phyloP scores from a whole-genome alignment of 2,888 invertebrate genomes.

The Anaspis maculata region DNA sequence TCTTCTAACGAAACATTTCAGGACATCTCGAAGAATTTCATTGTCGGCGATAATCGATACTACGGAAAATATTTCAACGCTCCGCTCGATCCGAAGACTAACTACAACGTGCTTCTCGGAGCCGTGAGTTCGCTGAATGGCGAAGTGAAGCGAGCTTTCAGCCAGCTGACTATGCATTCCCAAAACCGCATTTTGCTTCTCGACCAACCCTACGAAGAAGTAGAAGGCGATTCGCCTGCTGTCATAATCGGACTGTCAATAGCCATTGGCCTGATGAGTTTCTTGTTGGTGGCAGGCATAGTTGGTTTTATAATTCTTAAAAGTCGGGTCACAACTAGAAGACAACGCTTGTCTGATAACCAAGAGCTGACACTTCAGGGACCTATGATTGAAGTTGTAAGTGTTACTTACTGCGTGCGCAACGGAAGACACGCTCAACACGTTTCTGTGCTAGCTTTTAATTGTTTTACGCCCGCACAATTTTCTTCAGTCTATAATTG shows the following conservation, averaged over 20 bases:
- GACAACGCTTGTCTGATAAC: constrained; percentile 47
- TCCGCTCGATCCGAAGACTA: constrained; percentile 54
- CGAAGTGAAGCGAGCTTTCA: constrained; percentile 57
- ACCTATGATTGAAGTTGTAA: constrained; percentile 64
- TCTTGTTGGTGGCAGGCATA: constrained; percentile 55
- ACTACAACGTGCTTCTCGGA: constrained; percentile 62
- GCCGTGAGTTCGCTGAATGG: constrained; percentile 61
- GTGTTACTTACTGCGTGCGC: constrained; percentile 15
- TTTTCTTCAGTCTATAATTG: no score
- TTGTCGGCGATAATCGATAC: constrained; percentile 64
- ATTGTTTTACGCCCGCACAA: no score
- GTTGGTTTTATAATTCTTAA: constrained; percentile 55
- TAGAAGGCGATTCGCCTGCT: constrained; percentile 37
- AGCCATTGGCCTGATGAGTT: constrained; percentile 62
- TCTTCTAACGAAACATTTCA: constrained; percentile 22
- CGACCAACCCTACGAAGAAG: constrained; percentile 46
- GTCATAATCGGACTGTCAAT: constrained; percentile 44
- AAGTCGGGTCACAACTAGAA: constrained; percentile 39
- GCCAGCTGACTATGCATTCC: constrained; percentile 23
- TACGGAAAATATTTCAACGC: constrained; percentile 74
- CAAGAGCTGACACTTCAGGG: constrained; percentile 70
- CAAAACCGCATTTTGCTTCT: neutral
- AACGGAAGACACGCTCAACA: no score
- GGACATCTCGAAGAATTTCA: constrained; percentile 57
- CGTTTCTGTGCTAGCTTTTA: no score